phyloP scores from a whole-genome alignment of 1,140 invertebrate genomes.

The Cotesia typhae region DNA sequence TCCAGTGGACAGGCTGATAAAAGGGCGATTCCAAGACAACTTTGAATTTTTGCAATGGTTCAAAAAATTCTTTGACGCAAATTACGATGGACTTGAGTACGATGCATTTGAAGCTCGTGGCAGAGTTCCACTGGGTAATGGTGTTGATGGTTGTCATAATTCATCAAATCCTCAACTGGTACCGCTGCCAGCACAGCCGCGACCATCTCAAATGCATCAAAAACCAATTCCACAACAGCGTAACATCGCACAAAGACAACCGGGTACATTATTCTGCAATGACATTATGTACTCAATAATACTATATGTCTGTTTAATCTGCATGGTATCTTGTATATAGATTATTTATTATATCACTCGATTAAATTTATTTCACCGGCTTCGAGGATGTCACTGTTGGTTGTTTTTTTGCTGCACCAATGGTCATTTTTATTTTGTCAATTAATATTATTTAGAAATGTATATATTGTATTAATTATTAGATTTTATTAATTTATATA shows the following conservation, averaged over 20 bases:
- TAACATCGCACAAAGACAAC: conserved; percentile 56
- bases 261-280: conserved; percentile 52
- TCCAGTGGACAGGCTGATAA: conserved; percentile 96
- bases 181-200: conserved; percentile 60
- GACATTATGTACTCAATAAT: conserved; percentile 19
- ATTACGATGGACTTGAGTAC: conserved; percentile 96
- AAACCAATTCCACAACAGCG: conserved; percentile 57
- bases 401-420: neutral
- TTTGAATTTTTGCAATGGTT: conserved; percentile 99
- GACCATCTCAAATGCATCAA: conserved; percentile 62
- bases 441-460: neutral
- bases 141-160: conserved; percentile 63
- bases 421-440: too few relatives aligned
- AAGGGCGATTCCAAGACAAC: conserved; percentile 98
- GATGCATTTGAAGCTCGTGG: conserved; percentile 88
- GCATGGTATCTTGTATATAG: conserved; percentile 43
- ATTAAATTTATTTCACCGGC: neutral
- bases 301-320: conserved; percentile 33
- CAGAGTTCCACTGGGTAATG: conserved; percentile 75
- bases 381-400: conserved; percentile 3
- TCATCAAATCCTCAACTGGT: conserved; percentile 64
- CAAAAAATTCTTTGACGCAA: conserved; percentile 99
- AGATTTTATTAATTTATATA: conserved; percentile 31
- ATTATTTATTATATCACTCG: conserved; percentile 36
- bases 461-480: conserved; percentile 6